phyloP scores from a whole-genome alignment of 2,888 invertebrate genomes.

The Girardia tigrina region DNA sequence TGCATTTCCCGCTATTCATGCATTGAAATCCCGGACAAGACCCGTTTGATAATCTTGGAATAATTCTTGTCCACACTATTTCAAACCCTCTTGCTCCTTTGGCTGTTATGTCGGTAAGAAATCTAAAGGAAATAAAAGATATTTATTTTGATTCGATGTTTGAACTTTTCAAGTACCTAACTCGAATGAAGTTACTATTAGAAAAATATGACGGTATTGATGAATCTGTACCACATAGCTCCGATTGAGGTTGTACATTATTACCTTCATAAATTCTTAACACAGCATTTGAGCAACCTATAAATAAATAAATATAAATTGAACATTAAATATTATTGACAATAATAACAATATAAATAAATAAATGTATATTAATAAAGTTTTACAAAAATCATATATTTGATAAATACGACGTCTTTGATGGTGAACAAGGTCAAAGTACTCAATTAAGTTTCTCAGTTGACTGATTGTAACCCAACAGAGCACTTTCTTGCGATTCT shows the following conservation, averaged over 20 bases:
- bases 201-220: constrained; percentile 34
- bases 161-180: too few species aligned
- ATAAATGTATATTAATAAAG: too few species aligned
- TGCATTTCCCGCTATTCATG: constrained; percentile 55
- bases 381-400: too few species aligned
- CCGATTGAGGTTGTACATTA: constrained; percentile 28
- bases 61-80: constrained; percentile 82
- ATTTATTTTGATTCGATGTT: too few species aligned
- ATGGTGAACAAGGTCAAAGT: too few species aligned
- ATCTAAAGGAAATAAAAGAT: constrained; percentile 61
- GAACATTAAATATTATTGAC: too few species aligned
- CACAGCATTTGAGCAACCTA: constrained; percentile 36
- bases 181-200: constrained; percentile 25
- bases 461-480: too few species aligned
- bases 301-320: not conserved
- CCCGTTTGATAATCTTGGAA: constrained; percentile 33
- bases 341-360: too few species aligned
- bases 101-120: constrained; percentile 82
- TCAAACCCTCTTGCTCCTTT: constrained; percentile 83
- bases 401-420: too few species aligned
- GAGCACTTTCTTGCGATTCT: too few species aligned
- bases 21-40: constrained; percentile 33
- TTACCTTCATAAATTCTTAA: constrained; percentile 33
- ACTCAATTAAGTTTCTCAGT: too few species aligned
- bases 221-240: constrained; percentile 36